Evolutionary conservation across 2,113 vertebrate genomes (phyloP), one percentile per base, ranked within the genome.

Genomic region (Rutilus rutilus): DNA sequence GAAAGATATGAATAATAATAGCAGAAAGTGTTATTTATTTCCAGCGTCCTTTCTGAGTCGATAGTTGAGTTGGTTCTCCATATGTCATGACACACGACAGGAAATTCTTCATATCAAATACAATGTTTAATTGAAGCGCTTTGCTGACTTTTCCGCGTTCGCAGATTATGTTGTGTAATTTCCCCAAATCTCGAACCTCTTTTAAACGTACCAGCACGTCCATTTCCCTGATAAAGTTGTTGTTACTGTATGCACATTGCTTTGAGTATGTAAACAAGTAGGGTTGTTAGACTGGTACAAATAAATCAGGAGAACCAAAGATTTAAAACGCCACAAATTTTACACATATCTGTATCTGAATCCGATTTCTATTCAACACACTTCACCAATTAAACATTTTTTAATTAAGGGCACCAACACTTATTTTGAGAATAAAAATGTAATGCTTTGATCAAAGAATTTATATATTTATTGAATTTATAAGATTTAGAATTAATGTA

Each of bases 61-160:
- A 52, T 21, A 12, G 78, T 59, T 59, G 77, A 71, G 60, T 76
- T 57, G 47, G 11, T 45, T 42, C 19, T 73, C 69, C 23, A n/a
- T n/a, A 30, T 52, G 25, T 30, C 47, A 77, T 12, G 17, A 3
- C n/a, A 23, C 19, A 36, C 8, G 4, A 45, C 12, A 59, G 52
- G 57, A 83, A 47, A 19, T 77, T 76, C 11, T 47, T 45, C 36
- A 23, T 71, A 59, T 87, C 73, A 78, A 78, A 71, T 42, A 30
- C 10, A 82, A 54, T 74, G 73, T 42, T 33, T 79, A 87, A 78
- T 84, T 84, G 21, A n/a, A 30, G 52, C 0, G 21, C 77, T 39
- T 12, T 21, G 19, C 57, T 8, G 11, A 42, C 39, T 8, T 52
- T 76, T 78, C 50, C 14, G 1, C 62, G 1, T 60, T 71, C 3